A percentile compares a stretch with the other conserved stretches of the same genome.
These are phyloP conservation scores for Chelmon rostratus DNA, from an alignment of 2,797 vertebrate genomes.

Conservation along the genomic window DNA sequence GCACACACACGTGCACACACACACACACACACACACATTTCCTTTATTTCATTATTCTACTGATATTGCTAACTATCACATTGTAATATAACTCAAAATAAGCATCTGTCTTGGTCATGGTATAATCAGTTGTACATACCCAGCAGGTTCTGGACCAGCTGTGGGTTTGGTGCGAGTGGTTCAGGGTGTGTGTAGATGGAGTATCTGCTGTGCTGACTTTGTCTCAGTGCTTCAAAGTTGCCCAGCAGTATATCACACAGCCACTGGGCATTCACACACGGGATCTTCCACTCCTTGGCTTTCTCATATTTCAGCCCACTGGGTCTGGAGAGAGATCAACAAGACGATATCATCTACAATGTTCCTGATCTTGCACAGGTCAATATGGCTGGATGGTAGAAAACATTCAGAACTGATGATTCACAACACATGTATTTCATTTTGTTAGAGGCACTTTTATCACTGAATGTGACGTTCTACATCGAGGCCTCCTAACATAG, in stretches of 20 bases:
- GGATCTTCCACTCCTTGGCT: conserved; percentile 97
- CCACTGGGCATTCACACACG: conserved; percentile 97
- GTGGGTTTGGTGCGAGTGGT: conserved; percentile 91
- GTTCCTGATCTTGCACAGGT: not conserved
- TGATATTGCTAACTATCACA: not conserved
- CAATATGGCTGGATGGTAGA: not conserved
- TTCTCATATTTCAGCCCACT: conserved; percentile 96
- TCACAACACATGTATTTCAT: not conserved
- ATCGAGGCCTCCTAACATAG: not conserved
- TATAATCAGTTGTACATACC: conserved; percentile 80
- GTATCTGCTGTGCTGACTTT: conserved; percentile 93
- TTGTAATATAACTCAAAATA: not conserved
- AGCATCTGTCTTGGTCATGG: too few species aligned
- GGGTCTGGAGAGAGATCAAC: conserved; percentile 81
- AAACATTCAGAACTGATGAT: not conserved
- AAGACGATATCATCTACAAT: conserved; percentile 4
- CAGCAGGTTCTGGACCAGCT: conserved; percentile 91
- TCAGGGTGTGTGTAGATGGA: conserved; percentile 90
- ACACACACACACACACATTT: not conserved
- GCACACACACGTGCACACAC: too few species aligned
- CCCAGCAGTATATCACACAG: conserved; percentile 96
- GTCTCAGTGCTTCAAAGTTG: conserved; percentile 93
- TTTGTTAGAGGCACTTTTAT: not conserved
- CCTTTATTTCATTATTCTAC: not conserved
- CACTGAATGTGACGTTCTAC: not conserved